These are phyloP conservation scores for Bathybates hornii DNA, from an alignment of 2,113 vertebrate species.

Conservation along the genomic window DNA sequence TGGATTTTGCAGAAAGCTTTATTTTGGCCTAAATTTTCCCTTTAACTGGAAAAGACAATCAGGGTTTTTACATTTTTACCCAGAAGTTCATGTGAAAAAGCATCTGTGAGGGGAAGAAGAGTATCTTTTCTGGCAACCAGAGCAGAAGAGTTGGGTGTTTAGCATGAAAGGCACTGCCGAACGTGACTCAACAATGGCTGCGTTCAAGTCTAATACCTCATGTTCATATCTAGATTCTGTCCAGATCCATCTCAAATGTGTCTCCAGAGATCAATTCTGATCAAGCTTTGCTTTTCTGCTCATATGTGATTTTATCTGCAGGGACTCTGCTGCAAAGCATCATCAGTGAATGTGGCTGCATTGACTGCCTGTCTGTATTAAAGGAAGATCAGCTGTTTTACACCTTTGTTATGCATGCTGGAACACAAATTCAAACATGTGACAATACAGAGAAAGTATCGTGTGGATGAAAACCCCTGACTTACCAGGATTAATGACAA, in stretches of 20 bases:
- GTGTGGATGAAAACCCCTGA: not conserved
- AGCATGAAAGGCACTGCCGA: not conserved
- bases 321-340: not conserved
- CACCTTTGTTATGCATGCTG: not conserved
- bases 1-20: not conserved
- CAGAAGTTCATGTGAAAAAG: not conserved
- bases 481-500: not conserved
- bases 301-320: conserved; percentile 10
- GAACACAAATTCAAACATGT: not conserved
- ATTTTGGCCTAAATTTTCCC: not conserved
- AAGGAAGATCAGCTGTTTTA: not conserved
- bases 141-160: not conserved
- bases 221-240: not conserved
- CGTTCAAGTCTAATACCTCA: not conserved
- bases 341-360: not conserved
- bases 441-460: not conserved
- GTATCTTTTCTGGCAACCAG: not conserved
- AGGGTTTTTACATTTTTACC: not conserved
- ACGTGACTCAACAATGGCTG: not conserved
- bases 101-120: not conserved
- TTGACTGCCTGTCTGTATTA: not conserved
- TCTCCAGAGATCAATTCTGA: conserved; percentile 5
- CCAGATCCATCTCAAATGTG: conserved; percentile 5
- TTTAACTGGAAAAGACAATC: not conserved
- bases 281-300: not conserved